phyloP scores from a whole-genome alignment of 1,140 invertebrate genomes.

The Drusus annulatus region DNA sequence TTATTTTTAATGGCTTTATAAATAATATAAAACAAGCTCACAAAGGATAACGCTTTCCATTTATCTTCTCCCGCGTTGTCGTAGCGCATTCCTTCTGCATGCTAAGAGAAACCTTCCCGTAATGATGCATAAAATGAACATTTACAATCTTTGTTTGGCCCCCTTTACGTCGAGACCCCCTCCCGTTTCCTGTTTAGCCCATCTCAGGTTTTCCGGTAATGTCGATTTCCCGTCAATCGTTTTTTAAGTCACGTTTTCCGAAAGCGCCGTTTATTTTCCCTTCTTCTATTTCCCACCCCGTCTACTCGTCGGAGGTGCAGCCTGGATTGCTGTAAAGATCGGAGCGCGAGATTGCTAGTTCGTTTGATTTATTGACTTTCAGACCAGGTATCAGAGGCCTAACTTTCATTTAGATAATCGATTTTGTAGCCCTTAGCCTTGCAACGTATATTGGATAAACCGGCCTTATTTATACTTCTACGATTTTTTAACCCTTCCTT shows the following conservation, averaged over 20 bases:
- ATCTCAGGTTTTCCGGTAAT: slow-evolving; percentile 35
- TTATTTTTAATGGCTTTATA: not conserved
- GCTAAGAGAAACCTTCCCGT: not conserved
- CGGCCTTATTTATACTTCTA: not conserved
- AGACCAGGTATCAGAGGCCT: slow-evolving; percentile 18
- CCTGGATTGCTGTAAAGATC: slow-evolving; percentile 38
- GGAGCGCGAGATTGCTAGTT: slow-evolving; percentile 47
- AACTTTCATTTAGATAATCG: slow-evolving; percentile 39
- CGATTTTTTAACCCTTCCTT: not conserved
- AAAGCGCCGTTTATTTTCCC: slow-evolving; percentile 30
- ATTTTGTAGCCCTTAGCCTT: slow-evolving; percentile 16
- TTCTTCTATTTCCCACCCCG: slow-evolving; percentile 15
- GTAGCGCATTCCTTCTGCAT: not conserved
- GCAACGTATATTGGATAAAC: not conserved
- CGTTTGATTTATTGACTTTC: slow-evolving; percentile 55
- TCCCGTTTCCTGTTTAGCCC: slow-evolving; percentile 29
- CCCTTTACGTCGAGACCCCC: slow-evolving; percentile 16
- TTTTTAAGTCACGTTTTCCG: slow-evolving; percentile 53
- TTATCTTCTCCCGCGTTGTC: not conserved
- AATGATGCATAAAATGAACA: slow-evolving; percentile 53
- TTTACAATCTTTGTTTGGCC: slow-evolving; percentile 51
- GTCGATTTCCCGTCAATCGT: slow-evolving; percentile 45
- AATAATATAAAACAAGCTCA: not conserved
- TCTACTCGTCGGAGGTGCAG: slow-evolving; percentile 21
- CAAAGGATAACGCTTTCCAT: not conserved